Conservation (phyloP, 2,113 vertebrate genomes). For the Menidia beryllina region DNA sequence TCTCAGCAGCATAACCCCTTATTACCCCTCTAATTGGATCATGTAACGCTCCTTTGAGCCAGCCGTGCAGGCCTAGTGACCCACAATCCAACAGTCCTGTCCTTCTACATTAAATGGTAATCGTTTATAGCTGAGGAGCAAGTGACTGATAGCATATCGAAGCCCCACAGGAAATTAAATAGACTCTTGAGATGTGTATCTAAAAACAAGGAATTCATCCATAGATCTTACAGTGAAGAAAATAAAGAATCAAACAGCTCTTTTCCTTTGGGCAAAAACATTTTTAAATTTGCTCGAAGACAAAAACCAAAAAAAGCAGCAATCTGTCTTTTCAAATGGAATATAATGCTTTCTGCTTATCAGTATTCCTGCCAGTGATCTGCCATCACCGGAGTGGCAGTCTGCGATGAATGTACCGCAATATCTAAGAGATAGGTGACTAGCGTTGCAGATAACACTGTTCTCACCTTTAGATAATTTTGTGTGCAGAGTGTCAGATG, state of each 20-base stretch:
- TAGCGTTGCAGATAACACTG: slow-evolving; percentile 54
- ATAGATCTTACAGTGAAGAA: slow-evolving; percentile 24
- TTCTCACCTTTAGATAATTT: slow-evolving; percentile 76
- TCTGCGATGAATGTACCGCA: slow-evolving; percentile 42
- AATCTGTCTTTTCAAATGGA: slow-evolving; percentile 57
- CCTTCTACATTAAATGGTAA: slow-evolving; percentile 42
- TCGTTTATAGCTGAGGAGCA: slow-evolving; percentile 46
- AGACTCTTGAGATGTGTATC: slow-evolving; percentile 52
- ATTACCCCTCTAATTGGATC: slow-evolving; percentile 72
- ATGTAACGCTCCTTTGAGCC: slow-evolving; percentile 48
- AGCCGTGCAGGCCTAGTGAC: slow-evolving; percentile 47
- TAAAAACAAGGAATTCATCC: slow-evolving; percentile 23
- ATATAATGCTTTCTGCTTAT: slow-evolving; percentile 62
- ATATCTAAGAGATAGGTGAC: slow-evolving; percentile 52
- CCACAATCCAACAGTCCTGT: slow-evolving; percentile 57
- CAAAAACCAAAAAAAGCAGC: slow-evolving; percentile 52
- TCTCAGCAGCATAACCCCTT: slow-evolving; percentile 58
- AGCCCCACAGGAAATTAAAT: slow-evolving; percentile 51
- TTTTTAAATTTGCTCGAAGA: slow-evolving; percentile 35
- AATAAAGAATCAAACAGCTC: slow-evolving; percentile 40
- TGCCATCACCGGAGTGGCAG: slow-evolving; percentile 42
- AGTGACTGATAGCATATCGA: slow-evolving; percentile 48
- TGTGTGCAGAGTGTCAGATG: slow-evolving; percentile 67
- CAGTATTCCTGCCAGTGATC: slow-evolving; percentile 69
- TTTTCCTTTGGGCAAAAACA: neutral